Conservation (phyloP, 2,888 invertebrate species). For the Limnephilus marmoratus region DNA sequence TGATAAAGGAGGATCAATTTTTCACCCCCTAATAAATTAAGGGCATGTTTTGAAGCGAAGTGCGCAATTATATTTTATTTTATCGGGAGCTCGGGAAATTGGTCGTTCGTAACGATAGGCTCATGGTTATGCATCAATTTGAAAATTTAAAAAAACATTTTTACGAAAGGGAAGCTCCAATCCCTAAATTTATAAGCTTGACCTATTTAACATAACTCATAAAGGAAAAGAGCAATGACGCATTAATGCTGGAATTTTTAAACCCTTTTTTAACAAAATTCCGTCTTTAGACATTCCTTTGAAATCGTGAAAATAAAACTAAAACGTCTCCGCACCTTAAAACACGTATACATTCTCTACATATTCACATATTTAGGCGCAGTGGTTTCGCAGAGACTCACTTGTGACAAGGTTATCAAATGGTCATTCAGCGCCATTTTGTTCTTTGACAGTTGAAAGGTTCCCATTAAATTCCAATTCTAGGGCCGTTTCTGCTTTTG, state of each 20-base stretch:
- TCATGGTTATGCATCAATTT: not conserved
- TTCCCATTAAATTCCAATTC: no score
- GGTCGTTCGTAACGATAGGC: not conserved
- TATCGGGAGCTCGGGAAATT: not conserved
- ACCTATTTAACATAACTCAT: not conserved
- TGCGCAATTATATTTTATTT: slow-evolving; percentile 9
- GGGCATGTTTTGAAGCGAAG: slow-evolving; percentile 10
- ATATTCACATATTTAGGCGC: no score
- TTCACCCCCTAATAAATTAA: slow-evolving; percentile 15
- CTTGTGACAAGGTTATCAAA: no score
- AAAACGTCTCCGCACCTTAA: no score
- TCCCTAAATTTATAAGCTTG: not conserved
- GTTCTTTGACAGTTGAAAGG: no score
- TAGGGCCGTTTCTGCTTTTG: no score
- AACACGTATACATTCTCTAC: no score
- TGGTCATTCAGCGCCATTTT: no score
- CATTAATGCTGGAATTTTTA: not conserved
- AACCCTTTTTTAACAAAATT: not conserved
- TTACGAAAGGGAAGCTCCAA: not conserved
- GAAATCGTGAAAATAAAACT: no score
- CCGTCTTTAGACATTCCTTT: not conserved
- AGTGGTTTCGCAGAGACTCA: no score
- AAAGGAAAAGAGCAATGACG: not conserved
- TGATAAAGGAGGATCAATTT: slow-evolving; percentile 26
- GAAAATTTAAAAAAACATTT: not conserved